Base-by-base conservation (phyloP, 2,113 vertebrate species). In the Paratilapia polleni region DNA sequence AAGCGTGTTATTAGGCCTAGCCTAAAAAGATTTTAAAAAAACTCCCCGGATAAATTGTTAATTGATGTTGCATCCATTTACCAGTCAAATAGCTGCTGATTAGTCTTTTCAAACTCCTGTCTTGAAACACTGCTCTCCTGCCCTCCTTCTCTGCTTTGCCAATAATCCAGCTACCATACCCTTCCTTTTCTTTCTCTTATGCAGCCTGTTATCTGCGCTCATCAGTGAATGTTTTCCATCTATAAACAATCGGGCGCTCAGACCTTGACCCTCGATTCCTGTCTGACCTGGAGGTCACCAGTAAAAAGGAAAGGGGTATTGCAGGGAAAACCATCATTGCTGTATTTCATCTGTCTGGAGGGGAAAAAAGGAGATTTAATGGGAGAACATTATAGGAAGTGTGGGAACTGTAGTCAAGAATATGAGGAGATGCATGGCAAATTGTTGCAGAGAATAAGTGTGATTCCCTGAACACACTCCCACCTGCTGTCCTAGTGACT, bases 41-140 rank as follows among this genome's bases (percentile, higher is more conserved):
- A 78, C 85, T 92, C 91, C 88, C 92, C 88, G 93, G 91, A 94
- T 88, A 95, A 95, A 96, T 91, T 86, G 93, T 95, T 96, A 96
- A 97, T 97, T 97, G 96, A 96, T 94, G 94, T 92, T 92, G 94
- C 92, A 82, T 88, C 93, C 91, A 92, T 96, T 97, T 96, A 97
- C 97, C 95, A 92, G 94, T 94, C 93, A 95, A 89, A 93, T 89
- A 90, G 92, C 94, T 95, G 93, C 95, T 97, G 96, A 97, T 97
- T 96, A 96, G 93, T 96, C 96, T 96, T 96, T 96, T 96, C 95
- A 96, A 96, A 96, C 95, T 96, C 94, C 22, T 77, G 83, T 93
- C 91, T 92, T 83, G 88, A 95, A 94, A 64, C 70, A 77, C 87
- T 87, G 82, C 93, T 61, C 64, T 87, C 61, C 70, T 26, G 41